phyloP scores from a whole-genome alignment of 1,140 invertebrate species.

The Drosophila yakuba region DNA sequence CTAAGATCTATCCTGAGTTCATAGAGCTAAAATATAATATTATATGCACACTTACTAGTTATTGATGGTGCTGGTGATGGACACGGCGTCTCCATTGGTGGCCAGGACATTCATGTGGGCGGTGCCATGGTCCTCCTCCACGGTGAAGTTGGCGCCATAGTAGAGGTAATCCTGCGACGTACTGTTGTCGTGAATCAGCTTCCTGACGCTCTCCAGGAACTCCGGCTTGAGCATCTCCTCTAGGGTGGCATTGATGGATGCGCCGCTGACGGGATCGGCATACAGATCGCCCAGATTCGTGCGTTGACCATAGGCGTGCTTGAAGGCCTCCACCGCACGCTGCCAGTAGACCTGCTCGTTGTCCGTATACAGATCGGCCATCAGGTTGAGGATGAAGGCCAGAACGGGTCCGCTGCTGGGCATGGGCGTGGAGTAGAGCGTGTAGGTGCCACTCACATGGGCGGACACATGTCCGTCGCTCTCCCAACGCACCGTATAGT shows the following conservation, averaged over 20 bases:
- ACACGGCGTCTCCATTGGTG: slow-evolving; percentile 95
- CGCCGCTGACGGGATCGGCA: slow-evolving; percentile 82
- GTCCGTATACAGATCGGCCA: slow-evolving; percentile 88
- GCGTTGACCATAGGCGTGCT: slow-evolving; percentile 96
- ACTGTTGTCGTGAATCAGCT: slow-evolving; percentile 87
- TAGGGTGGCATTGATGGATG: slow-evolving; percentile 51
- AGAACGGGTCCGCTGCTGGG: slow-evolving; percentile 93
- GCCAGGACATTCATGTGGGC: slow-evolving; percentile 96
- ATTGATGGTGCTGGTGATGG: slow-evolving; percentile 97
- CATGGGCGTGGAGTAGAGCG: slow-evolving; percentile 90
- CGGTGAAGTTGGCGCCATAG: slow-evolving; percentile 89
- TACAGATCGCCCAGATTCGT: slow-evolving; percentile 93
- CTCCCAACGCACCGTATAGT: slow-evolving; percentile 87
- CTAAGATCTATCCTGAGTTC: too few species aligned
- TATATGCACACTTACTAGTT: slow-evolving; percentile 89
- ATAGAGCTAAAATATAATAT: too few species aligned
- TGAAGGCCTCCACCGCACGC: slow-evolving; percentile 95
- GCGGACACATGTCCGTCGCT: slow-evolving; percentile 85
- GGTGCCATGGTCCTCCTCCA: slow-evolving; percentile 92
- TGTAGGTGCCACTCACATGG: slow-evolving; percentile 87
- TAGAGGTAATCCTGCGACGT: slow-evolving; percentile 89
- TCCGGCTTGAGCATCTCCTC: slow-evolving; percentile 68
- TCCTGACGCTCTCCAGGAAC: slow-evolving; percentile 87
- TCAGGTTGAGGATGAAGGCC: slow-evolving; percentile 93
- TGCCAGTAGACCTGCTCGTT: slow-evolving; percentile 87